A percentile compares a stretch with the other conserved stretches of the same genome.
These are phyloP conservation scores for Ammospiza nelsoni DNA, from an alignment of 2,113 vertebrate genomes.

Conservation along the genomic window DNA sequence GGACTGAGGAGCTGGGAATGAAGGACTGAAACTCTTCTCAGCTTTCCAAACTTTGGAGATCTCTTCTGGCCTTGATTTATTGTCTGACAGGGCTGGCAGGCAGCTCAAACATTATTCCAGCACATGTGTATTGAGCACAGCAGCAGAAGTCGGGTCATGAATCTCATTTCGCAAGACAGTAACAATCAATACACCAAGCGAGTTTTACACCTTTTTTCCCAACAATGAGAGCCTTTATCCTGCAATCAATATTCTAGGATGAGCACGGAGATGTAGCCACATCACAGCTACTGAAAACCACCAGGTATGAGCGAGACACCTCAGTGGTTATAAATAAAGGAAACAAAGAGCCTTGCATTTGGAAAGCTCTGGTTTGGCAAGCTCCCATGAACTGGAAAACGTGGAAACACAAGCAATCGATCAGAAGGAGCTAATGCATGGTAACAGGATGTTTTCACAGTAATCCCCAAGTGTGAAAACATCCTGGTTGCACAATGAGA, in stretches of 20 bases:
- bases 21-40: background rate
- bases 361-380: background rate
- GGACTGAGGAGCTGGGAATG: background rate
- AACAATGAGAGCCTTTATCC: background rate
- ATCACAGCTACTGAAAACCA: background rate
- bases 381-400: background rate
- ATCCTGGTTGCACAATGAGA: background rate
- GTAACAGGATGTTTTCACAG: background rate
- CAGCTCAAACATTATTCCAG: background rate
- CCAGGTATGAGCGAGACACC: background rate
- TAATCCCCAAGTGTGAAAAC: background rate
- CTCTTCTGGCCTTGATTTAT: background rate
- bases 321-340: background rate
- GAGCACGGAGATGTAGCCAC: background rate
- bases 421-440: background rate
- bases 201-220: background rate
- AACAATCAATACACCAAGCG: background rate
- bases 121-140: background rate
- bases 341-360: background rate
- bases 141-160: background rate
- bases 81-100: background rate
- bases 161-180: background rate
- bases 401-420: background rate
- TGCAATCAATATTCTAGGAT: background rate
- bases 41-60: background rate